A percentile compares a stretch with the other conserved stretches of the same genome.
Evolutionary conservation across 2,113 vertebrate species (phyloP).

Genomic region (Hippocampus abdominalis): DNA sequence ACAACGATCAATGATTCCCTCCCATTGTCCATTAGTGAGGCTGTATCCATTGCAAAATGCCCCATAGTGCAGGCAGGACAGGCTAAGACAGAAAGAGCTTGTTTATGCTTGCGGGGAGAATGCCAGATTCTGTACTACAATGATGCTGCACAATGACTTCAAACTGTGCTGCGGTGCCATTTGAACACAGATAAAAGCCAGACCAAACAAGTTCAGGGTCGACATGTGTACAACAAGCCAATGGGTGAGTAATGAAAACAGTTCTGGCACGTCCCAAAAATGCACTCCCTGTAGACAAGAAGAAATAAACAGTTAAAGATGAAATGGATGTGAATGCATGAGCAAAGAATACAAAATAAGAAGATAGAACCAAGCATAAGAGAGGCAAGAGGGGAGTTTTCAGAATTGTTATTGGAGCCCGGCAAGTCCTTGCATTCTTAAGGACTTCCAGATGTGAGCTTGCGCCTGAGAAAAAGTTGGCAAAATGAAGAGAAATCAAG

Average conservation of each 20-base stretch:
- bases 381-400: slow-evolving; percentile 49
- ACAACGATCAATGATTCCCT: slow-evolving; percentile 42
- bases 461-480: slow-evolving; percentile 49
- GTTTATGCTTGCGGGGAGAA: slow-evolving; percentile 37
- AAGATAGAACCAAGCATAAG: slow-evolving; percentile 25
- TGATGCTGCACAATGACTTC: slow-evolving; percentile 20
- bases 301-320: slow-evolving; percentile 66
- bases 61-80: slow-evolving; percentile 28
- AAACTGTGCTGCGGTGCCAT: slow-evolving; percentile 37
- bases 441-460: slow-evolving; percentile 78
- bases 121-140: slow-evolving; percentile 35
- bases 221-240: slow-evolving; percentile 21
- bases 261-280: slow-evolving; percentile 61
- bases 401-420: slow-evolving; percentile 74
- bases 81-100: slow-evolving; percentile 41
- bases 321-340: slow-evolving; percentile 45
- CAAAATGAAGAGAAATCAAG: slow-evolving; percentile 39
- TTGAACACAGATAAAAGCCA: slow-evolving; percentile 38
- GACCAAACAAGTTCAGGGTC: slow-evolving; percentile 43
- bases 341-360: slow-evolving; percentile 23
- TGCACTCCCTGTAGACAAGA: slow-evolving; percentile 52
- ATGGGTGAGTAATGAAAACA: slow-evolving; percentile 61
- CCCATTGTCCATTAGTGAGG: slow-evolving; percentile 52
- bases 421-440: slow-evolving; percentile 73
- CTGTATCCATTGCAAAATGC: slow-evolving; percentile 42